Base-by-base conservation (phyloP, 92 coral and sea anemone genomes). In the Porites divaricata region DNA sequence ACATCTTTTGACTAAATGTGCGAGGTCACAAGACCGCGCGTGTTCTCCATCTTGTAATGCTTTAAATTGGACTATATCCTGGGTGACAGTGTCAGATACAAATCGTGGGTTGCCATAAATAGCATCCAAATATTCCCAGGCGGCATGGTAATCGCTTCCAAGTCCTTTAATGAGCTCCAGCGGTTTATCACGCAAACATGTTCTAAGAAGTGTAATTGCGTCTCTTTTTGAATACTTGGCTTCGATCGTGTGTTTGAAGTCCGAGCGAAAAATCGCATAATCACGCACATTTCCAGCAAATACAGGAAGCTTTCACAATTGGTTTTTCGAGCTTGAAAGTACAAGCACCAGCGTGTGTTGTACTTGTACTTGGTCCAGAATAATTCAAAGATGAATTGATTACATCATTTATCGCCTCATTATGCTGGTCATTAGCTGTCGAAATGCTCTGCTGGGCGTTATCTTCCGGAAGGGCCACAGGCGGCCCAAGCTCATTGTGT, bases 31-130 rank as follows among this genome's bases (percentile, higher is more conserved):
- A 26, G 2, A 26, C 35, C 35, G 35, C 35, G 2, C 35, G 35
- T 26, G 2, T 1, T 26, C 35, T 26, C 35, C 35, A 26, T 26
- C 2, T 3, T 26, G 35, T 26, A 26, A 26, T 26, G 35, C 35
- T 26, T 26, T 26, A 26, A 26, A 26, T 1, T 26, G 35, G 35
- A 1, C 35, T 26, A 26, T 1, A 50, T 86, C 93, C 49, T 90
- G 90, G 1, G 87, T 90, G 15, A 90, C 64, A 1, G 90, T 90
- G 69, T 86, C 90, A 6, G 93, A 81, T 1, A 90, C 83, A 67
- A 74, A 90, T 53, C 90, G 24, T 23, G 84, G 87, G 41, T 79
- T 89, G 2, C 89, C 92, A 26, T 89, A 89, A 12, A 84, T 65
- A 72, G 95, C 93, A 92, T 6, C n/a, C n/a, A n/a, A n/a, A n/a